These are phyloP conservation scores for Varanus komodoensis DNA, from an alignment of 2,113 vertebrate species.

Conservation along the genomic window DNA sequence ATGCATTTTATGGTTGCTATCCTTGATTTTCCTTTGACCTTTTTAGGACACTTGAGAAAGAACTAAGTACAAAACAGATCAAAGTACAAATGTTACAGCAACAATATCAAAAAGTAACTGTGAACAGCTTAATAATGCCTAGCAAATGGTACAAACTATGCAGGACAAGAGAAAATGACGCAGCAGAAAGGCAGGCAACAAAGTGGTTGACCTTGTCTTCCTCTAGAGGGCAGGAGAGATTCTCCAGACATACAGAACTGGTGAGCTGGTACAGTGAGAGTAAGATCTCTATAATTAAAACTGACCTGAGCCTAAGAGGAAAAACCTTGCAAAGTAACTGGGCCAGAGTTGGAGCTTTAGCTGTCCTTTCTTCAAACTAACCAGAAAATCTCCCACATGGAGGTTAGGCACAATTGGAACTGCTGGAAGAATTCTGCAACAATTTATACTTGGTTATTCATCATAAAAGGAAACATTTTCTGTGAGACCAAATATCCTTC, in stretches of 20 bases:
- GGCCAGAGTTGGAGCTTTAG: not conserved
- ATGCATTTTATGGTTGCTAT: conserved; percentile 19
- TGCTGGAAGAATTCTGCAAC: not conserved
- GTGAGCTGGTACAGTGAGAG: not conserved
- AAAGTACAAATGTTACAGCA: not conserved
- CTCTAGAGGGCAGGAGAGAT: conserved; percentile 26
- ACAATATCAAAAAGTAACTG: not conserved
- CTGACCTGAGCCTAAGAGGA: not conserved
- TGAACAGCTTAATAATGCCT: not conserved
- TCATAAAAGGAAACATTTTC: not conserved
- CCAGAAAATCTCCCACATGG: not conserved
- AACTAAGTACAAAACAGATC: not conserved
- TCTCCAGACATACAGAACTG: not conserved
- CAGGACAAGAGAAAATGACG: not conserved
- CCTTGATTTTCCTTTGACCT: not conserved
- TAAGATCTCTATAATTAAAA: not conserved
- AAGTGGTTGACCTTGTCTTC: not conserved
- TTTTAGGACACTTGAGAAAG: not conserved
- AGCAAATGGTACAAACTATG: not conserved
- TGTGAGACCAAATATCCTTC: not conserved
- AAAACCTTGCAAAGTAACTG: not conserved
- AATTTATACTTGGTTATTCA: not conserved
- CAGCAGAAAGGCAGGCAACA: not conserved
- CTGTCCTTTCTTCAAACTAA: not conserved
- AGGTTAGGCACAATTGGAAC: not conserved